Evolutionary conservation across 1,140 invertebrate genomes (phyloP), one percentile per base, ranked within the genome.

Genomic region (Camponotus pennsylvanicus): DNA sequence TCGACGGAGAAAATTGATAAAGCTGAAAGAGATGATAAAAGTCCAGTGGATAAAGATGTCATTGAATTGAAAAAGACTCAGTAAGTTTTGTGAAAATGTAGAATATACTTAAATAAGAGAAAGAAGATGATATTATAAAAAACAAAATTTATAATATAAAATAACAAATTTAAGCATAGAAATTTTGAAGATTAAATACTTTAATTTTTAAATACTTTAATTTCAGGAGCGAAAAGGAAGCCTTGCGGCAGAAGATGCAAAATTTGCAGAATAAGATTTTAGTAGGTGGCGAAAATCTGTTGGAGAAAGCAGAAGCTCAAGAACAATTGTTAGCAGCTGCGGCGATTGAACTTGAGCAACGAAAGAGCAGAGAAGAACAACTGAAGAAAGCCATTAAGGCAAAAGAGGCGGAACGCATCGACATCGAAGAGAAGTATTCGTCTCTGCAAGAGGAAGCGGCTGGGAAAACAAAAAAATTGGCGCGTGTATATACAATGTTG

Each of bases 221-320:
- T 86, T 78, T 61, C 94, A 97, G 96, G 95, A 97, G 94, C 94
- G 98, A 97, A 94, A 98, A 97, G 95, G 97, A 96, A 92, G 97
- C 96, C 90, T 94, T 99, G 7, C 96, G 97, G 85, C 97, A 98
- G 85, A 99, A 99, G 93, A 96, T 99, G 77, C 96, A 97, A 87
- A 97, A 97, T 32, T 96, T 99, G 67, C 98, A 99, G 94, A 98
- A 98, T 80, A 99, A 99, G 94, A 99, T 99, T 73, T 96, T 99
- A 32, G 98, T 99, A 9, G 99, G 99, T 1, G 99, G 99, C 8
- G 99, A 99, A 95, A 99, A 99, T 96, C 96, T 99, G 9, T 96
- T 99, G 79, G 99, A 99, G 94, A 99, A 99, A 93, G 99, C 99
- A 0, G 98, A 99, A 94, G 97, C 98, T 9, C 99, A 99, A 93